These are phyloP conservation scores for Dryocosmus kuriphilus DNA, from an alignment of 2,888 invertebrate species.

Conservation along the genomic window DNA sequence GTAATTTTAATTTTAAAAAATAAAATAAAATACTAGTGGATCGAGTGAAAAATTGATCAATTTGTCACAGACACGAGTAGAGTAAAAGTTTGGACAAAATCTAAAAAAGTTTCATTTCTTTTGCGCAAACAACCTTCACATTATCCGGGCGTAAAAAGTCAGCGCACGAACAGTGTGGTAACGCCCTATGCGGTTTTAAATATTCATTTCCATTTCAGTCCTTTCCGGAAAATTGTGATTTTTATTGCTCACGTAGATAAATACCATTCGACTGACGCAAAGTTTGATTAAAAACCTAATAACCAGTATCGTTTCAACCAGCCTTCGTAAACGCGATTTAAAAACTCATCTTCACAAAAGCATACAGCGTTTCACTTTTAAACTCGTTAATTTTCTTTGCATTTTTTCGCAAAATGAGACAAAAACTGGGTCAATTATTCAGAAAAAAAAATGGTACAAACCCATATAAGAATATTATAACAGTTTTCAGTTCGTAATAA, in stretches of 20 bases:
- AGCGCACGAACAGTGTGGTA: background rate
- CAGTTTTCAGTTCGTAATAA: background rate
- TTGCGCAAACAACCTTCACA: background rate
- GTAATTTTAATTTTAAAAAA: background rate
- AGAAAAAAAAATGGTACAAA: background rate
- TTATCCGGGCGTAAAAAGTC: slow-evolving; percentile 9
- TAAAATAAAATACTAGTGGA: background rate
- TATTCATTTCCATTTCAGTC: slow-evolving; percentile 18
- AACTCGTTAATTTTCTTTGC: background rate
- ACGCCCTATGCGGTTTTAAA: background rate
- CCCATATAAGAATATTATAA: background rate
- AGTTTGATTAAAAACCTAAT: background rate
- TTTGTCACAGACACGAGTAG: background rate
- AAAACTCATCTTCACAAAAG: background rate
- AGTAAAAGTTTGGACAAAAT: background rate
- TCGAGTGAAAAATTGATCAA: background rate
- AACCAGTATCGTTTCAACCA: background rate
- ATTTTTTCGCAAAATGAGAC: background rate
- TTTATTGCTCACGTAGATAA: background rate
- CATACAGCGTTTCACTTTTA: background rate
- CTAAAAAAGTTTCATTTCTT: background rate
- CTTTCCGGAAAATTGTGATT: slow-evolving; percentile 2
- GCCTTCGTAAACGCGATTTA: background rate
- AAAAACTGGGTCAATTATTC: background rate
- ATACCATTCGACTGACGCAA: background rate